Evolutionary conservation across 2,797 vertebrate species (phyloP), one percentile per base, ranked within the genome.

Genomic region (Taeniopygia guttata): DNA sequence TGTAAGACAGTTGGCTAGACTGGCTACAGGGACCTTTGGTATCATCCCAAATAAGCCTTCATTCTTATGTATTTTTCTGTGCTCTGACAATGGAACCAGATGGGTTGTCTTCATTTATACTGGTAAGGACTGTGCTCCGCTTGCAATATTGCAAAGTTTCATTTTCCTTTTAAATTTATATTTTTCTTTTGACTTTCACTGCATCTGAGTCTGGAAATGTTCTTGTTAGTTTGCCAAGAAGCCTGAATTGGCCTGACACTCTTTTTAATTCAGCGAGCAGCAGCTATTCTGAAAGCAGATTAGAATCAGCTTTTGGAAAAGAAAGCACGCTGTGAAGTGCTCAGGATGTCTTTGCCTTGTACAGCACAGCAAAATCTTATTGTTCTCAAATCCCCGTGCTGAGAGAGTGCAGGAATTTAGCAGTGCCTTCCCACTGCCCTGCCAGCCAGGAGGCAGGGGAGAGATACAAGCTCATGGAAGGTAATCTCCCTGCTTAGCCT

Each of bases 151-250:
- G n/a, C 8, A 73, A 25, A 55, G 59, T 90, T 69, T 78, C 2
- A 15, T 81, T 81, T 90, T 90, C 13, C 16, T 81, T 63, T 84
- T 73, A 84, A 90, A 84, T 73, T 76, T 15, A 64, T 26, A 21
- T 67, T 93, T 89, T 87, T 67, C 52, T 87, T 48, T 76, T 84
- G 54, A 94, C 74, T 36, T 93, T 90, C 34, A 56, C 13, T 90
- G 20, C 21, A 36, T 89, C 40, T 87, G 49, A 93, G 72, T 52
- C 70, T 74, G 74, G 22, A 92, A 94, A 64, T 43, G 25, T 87
- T 94, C 63, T 36, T 81, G 12, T 74, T 82, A 63, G 36, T 85
- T 80, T 92, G 56, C 68, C 51, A 67, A 60, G 59, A 85, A 84
- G 46, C 45, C 45, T 82, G 40, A 84, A 58, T 34, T 79, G 60